Conservation (phyloP, 2,888 invertebrate genomes). For the Leptinotarsa haldemani region DNA sequence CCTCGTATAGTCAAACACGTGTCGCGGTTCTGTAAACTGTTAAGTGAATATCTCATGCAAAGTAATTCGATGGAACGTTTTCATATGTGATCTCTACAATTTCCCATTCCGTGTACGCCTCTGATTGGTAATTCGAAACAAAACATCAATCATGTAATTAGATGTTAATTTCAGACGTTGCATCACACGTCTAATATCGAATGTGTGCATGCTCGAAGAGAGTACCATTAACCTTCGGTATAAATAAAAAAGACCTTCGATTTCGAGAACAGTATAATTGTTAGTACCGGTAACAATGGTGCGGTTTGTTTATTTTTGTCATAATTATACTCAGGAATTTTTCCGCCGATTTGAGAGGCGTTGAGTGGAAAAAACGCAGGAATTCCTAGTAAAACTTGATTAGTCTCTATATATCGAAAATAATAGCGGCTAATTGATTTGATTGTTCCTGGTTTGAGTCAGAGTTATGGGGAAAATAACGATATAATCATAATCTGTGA, state of each 20-base stretch:
- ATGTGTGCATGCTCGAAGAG: slow-evolving; percentile 20
- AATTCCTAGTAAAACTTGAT: slow-evolving; percentile 5
- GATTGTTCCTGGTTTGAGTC: slow-evolving; percentile 12
- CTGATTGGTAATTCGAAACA: slow-evolving; percentile 8
- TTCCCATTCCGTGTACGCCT: neutral
- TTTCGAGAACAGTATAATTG: slow-evolving; percentile 23
- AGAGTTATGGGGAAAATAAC: neutral
- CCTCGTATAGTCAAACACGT: too few species aligned
- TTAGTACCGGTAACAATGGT: neutral
- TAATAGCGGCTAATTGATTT: neutral
- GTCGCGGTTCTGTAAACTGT: too few species aligned
- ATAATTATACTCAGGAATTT: slow-evolving; percentile 11
- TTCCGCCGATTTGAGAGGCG: neutral
- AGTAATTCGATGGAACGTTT: too few species aligned
- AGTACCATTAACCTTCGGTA: slow-evolving; percentile 35
- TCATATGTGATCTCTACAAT: too few species aligned
- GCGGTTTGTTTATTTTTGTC: slow-evolving; percentile 23
- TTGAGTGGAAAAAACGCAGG: slow-evolving; percentile 8
- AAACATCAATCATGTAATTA: slow-evolving; percentile 31
- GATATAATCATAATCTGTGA: neutral
- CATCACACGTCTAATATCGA: slow-evolving; percentile 28
- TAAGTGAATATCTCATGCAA: too few species aligned
- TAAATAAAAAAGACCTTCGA: slow-evolving; percentile 22
- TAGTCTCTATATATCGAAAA: neutral
- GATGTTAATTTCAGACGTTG: slow-evolving; percentile 32